Conservation (phyloP, 2,113 vertebrate genomes). For the Tupaia tana region DNA sequence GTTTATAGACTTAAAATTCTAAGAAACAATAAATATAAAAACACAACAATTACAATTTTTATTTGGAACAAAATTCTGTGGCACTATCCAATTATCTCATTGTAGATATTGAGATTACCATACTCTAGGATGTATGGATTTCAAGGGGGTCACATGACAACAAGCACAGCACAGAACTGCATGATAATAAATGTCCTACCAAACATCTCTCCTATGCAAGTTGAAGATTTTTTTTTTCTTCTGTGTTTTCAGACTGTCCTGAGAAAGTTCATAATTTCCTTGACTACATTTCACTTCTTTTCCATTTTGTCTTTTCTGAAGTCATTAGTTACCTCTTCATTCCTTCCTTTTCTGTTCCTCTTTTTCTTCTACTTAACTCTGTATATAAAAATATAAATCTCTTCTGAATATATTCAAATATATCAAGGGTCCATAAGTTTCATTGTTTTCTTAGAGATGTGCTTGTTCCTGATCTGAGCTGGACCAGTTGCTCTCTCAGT, state of each 20-base stretch:
- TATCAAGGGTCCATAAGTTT: background rate
- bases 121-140: background rate
- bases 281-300: background rate
- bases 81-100: background rate
- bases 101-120: background rate
- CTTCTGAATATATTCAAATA: background rate
- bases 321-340: background rate
- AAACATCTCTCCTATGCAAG: background rate
- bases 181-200: too few relatives aligned
- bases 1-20: conserved; percentile 14
- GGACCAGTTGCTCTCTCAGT: background rate
- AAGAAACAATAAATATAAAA: background rate
- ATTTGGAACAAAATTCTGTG: background rate
- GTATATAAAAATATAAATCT: background rate
- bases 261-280: background rate
- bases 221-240: background rate
- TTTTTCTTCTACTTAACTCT: background rate
- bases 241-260: background rate
- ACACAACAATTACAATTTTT: background rate
- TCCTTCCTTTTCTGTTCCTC: background rate
- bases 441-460: background rate
- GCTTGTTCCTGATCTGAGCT: background rate
- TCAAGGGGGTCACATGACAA: background rate
- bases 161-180: background rate
- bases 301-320: background rate